Base-by-base conservation (phyloP, 2,113 vertebrate genomes). In the Grammomys dolichurus region DNA sequence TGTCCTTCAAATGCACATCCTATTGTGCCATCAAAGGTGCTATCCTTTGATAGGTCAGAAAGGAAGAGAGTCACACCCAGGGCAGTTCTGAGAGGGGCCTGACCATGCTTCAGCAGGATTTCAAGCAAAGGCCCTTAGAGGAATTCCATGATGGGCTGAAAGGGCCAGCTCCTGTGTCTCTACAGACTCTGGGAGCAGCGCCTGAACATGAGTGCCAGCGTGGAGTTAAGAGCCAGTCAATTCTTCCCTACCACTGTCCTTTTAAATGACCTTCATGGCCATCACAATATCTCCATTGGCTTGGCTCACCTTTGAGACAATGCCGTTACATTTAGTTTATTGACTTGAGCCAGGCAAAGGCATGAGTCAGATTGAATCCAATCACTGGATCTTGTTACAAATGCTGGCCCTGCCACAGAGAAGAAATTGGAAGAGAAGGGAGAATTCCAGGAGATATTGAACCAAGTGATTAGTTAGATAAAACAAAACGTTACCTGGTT, bases 351-450 rank as follows among this genome's bases (percentile, higher is more conserved):
- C 81, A 85, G 56, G 76, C 43, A 95, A 94, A 94, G 60, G 28
- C 58, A 48, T 70, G 69, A 88, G 22, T 92, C 70, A 92, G 43
- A 54, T 1, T 89, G 28, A 93, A 96, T 87, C 58, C 67, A 95
- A 36, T 9, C 56, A 81, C 85, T 56, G 88, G 85, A 91, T 82
- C 76, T 72, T 73, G 56, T 90, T 91, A 76, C 0, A 96, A 95
- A 33, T 72, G 54, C 33, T 92, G 7, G 70, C 46, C 51, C 60
- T 91, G 46, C 80, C 82, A 80, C 33, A 84, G 78, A 94, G 40
- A 43, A 94, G 94, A 94, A 91, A 77, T 33, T 72, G 36, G 46
- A 88, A 81, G 91, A 97, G 72, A 87, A 77, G 26, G 73, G 31
- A 22, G 65, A 82, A 87, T 93, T 96, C 87, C 93, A 67, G 92